phyloP scores from a whole-genome alignment of 2,888 invertebrate genomes.

The Acanthosepion esculentum region DNA sequence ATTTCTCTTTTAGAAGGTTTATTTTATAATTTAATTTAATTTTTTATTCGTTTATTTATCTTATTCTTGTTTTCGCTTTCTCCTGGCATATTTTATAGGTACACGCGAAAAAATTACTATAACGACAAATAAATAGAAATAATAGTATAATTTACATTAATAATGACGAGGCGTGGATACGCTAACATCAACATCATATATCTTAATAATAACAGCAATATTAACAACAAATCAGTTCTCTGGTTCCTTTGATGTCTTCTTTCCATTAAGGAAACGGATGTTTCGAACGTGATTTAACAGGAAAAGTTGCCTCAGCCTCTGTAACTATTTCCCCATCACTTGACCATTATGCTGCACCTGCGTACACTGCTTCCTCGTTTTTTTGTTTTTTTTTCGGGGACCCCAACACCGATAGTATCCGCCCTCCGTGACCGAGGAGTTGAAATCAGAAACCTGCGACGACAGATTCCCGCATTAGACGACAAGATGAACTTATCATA shows the following conservation, averaged over 20 bases:
- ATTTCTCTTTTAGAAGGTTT: no score
- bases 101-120: background rate
- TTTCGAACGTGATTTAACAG: background rate
- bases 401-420: background rate
- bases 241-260: background rate
- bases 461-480: background rate
- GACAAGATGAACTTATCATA: background rate
- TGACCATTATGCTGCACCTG: constrained; percentile 4
- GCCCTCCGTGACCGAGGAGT: background rate
- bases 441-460: background rate
- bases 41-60: no score
- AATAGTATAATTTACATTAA: background rate
- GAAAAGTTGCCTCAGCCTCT: background rate
- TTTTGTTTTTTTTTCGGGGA: no score
- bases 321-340: background rate
- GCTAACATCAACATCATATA: background rate
- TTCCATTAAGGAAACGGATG: background rate
- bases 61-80: background rate
- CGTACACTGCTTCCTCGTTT: background rate
- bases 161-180: background rate
- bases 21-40: no score
- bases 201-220: background rate
- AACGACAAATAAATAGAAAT: background rate
- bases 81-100: background rate
- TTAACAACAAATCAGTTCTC: background rate